A percentile compares a stretch with the other conserved stretches of the same genome.
Evolutionary conservation across 2,113 vertebrate genomes (phyloP).

Genomic region (Oxygymnocypris stewartii): DNA sequence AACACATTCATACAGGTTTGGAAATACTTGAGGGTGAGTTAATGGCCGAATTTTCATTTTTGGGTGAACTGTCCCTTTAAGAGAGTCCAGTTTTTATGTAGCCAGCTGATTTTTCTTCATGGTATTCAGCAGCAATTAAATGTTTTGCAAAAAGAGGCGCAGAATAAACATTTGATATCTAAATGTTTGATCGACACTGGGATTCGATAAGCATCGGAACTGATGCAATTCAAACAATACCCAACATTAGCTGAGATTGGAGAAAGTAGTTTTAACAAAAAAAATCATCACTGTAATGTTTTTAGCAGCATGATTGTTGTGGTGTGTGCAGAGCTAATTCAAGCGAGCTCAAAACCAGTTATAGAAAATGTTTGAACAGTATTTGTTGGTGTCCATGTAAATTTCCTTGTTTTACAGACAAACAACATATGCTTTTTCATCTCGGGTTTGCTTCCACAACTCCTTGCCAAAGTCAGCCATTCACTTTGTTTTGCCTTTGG

Average conservation of each 20-base stretch:
- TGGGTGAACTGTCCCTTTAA: too few relatives aligned
- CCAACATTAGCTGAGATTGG: not conserved
- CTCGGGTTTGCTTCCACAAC: slow-evolving; percentile 21
- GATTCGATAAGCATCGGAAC: too few relatives aligned
- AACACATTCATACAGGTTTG: too few relatives aligned
- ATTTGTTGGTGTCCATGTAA: slow-evolving; percentile 49
- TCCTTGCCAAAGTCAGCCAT: slow-evolving; percentile 37
- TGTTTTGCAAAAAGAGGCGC: too few relatives aligned
- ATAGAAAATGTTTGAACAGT: slow-evolving; percentile 32
- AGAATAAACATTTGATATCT: too few relatives aligned
- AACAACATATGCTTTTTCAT: slow-evolving; percentile 51
- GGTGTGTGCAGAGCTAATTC: not conserved
- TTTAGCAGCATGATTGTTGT: not conserved
- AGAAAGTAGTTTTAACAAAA: not conserved
- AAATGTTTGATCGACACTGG: too few relatives aligned
- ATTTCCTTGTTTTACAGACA: slow-evolving; percentile 40
- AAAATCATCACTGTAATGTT: not conserved
- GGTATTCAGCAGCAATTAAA: too few relatives aligned
- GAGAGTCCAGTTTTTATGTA: too few relatives aligned
- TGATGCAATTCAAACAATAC: too few relatives aligned
- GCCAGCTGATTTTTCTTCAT: too few relatives aligned
- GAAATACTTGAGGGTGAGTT: too few relatives aligned
- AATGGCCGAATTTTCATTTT: too few relatives aligned
- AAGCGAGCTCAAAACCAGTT: not conserved
- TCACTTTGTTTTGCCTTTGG: slow-evolving; percentile 16